Evolutionary conservation across 2,888 invertebrate genomes (phyloP).

Genomic region (Mycogona germanica): DNA sequence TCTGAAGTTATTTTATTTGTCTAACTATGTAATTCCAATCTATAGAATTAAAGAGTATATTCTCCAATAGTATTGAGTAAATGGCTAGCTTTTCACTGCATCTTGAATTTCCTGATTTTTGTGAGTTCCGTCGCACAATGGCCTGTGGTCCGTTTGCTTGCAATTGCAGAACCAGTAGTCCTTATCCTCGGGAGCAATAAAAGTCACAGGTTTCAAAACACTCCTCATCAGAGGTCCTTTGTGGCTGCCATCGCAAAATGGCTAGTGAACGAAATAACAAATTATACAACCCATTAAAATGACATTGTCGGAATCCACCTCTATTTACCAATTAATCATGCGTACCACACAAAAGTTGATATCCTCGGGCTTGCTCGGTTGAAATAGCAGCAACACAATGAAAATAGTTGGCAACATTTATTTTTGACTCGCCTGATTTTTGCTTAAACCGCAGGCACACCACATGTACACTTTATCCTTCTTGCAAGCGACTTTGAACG

Average conservation of each 20-base stretch:
- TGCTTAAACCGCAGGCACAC: slow-evolving; percentile 91
- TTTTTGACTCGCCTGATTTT: slow-evolving; percentile 49
- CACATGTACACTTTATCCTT: slow-evolving; percentile 67
- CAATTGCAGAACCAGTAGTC: slow-evolving; percentile 98
- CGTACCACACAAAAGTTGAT: background rate
- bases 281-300: slow-evolving; percentile 4
- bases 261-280: slow-evolving; percentile 42
- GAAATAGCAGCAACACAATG: background rate
- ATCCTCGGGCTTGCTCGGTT: background rate
- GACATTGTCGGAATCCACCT: background rate
- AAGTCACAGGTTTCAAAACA: slow-evolving; percentile 62
- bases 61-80: too few relatives aligned
- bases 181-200: slow-evolving; percentile 71
- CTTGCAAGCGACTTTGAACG: slow-evolving; percentile 61
- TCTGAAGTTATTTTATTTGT: too few relatives aligned
- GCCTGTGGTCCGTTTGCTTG: slow-evolving; percentile 83
- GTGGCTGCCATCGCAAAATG: slow-evolving; percentile 90
- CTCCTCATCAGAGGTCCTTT: slow-evolving; percentile 60
- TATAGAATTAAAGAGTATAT: too few relatives aligned
- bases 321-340: background rate
- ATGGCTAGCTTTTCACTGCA: slow-evolving; percentile 1
- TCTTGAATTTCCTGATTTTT: slow-evolving; percentile 53
- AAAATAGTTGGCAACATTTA: background rate
- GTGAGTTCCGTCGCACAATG: slow-evolving; percentile 96
- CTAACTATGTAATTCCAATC: too few relatives aligned